Base-by-base conservation (phyloP, 2,888 invertebrate genomes). In the Dermolepida albohirtum region DNA sequence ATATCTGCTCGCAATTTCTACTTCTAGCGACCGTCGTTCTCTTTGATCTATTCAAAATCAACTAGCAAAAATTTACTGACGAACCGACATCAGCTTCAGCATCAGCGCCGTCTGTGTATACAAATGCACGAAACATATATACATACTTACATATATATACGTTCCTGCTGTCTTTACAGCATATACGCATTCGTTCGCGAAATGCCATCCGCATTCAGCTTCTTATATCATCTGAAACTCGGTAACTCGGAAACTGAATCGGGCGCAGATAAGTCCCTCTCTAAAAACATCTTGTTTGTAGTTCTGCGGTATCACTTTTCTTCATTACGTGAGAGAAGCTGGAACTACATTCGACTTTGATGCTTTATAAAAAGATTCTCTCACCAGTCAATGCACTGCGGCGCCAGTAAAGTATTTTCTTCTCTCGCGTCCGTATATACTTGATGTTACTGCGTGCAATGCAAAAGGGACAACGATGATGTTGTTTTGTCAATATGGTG, bases 11-110 rank as follows among this genome's bases (percentile, higher is more conserved):
- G 6, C 54, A 10, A 16, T 40, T 54, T 54, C 40, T 14, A 17
- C 54, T 40, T 40, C 39, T n/a, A 40, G 39, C 39, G 54, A 40
- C 40, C 39, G 40, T 12, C 40, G 40, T 39, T 39, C 17, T 22
- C 64, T 64, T 64, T 64, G 64, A 64, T 64, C 50, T 64, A 52
- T 64, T 64, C 52, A 52, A 64, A 64, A 64, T 52, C 51, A 52
- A 64, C 64, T 52, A 11, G 63, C 34, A 52, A 64, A 41, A 47
- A 49, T 8, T 44, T 5, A 44, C 12, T 34, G 34, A 34, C 34
- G 34, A 34, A 34, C 34, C 34, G 6, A 34, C 2, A 34, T 34
- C 34, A 34, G 34, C 10, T 34, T 34, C 34, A 34, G 34, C 34
- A 34, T 34, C 34, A 34, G 34, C 34, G 34, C 34, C 34, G 10